Percentiles rank a stretch among this genome's conserved stretches.
These are phyloP conservation scores for Borostomias antarcticus DNA, from an alignment of 2,797 vertebrate genomes.

Conservation along the genomic window DNA sequence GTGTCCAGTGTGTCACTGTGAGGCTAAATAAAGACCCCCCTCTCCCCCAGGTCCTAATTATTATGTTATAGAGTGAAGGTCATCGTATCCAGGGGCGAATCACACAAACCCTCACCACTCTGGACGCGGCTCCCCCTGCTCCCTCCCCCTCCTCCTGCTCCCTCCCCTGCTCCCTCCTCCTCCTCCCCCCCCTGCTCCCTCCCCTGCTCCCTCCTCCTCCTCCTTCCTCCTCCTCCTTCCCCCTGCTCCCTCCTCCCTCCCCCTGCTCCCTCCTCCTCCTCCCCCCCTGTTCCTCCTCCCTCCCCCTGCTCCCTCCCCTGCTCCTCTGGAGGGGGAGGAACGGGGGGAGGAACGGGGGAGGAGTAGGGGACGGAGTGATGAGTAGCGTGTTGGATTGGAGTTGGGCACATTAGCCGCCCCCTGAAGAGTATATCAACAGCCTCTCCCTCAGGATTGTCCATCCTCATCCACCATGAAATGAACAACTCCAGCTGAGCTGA, in stretches of 20 bases:
- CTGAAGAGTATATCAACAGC: conserved; percentile 54
- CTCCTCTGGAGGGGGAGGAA: no score
- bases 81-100: conserved; percentile 18
- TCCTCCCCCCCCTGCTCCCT: conserved; percentile 19
- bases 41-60: no score
- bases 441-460: conserved; percentile 48
- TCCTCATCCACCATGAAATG: conserved; percentile 68
- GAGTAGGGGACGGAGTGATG: conserved; percentile 43
- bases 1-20: no score
- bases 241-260: neutral
- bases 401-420: conserved; percentile 57
- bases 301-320: conserved; percentile 19
- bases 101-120: conserved; percentile 20
- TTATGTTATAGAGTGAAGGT: neutral
- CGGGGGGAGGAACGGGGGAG: no score
- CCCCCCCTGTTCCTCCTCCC: no score
- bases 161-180: no score
- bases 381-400: conserved; percentile 55
- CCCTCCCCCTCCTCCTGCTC: neutral
- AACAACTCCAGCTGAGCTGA: conserved; percentile 70
- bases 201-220: no score
- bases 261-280: no score
- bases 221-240: no score
- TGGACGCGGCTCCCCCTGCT: neutral
- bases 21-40: no score